Conservation (phyloP, 2,888 invertebrate genomes). For the Heteropelma amictum region DNA sequence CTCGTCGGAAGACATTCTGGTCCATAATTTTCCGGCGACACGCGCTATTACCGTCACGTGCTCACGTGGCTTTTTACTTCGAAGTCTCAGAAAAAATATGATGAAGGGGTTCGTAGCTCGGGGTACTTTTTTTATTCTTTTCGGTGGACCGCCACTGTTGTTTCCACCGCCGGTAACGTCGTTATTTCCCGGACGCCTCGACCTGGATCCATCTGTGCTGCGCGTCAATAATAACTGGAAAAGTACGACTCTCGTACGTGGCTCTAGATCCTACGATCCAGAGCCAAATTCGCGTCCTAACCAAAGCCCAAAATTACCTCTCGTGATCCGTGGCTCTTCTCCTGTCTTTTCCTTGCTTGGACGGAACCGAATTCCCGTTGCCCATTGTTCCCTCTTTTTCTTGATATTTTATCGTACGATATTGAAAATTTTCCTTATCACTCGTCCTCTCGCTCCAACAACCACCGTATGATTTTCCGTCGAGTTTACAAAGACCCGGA, state of each 20-base stretch:
- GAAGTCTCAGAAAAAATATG: conserved; percentile 69
- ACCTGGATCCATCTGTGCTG: conserved; percentile 63
- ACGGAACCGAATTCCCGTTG: conserved; percentile 43
- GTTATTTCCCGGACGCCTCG: conserved; percentile 22
- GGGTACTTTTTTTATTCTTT: conserved; percentile 10
- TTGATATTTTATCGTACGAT: not conserved
- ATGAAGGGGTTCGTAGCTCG: conserved; percentile 72
- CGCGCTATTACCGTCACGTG: conserved; percentile 69
- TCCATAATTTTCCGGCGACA: conserved; percentile 72
- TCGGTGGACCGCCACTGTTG: conserved; percentile 4
- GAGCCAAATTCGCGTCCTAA: not conserved
- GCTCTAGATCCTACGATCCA: conserved; percentile 37
- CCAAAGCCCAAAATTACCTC: conserved; percentile 52
- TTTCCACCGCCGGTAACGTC: conserved; percentile 14
- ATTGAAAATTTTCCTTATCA: not conserved
- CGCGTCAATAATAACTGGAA: conserved; percentile 61
- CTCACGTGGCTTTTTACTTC: conserved; percentile 66
- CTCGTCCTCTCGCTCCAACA: not conserved
- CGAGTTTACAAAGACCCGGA: not conserved
- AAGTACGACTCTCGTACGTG: conserved; percentile 53
- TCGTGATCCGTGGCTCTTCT: conserved; percentile 13
- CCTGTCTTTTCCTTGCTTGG: conserved; percentile 36
- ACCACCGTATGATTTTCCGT: not conserved
- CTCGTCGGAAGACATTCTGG: conserved; percentile 66
- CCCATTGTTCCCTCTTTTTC: conserved; percentile 32